Base-by-base conservation (phyloP, 2,797 vertebrate genomes). In the Semotilus atromaculatus region DNA sequence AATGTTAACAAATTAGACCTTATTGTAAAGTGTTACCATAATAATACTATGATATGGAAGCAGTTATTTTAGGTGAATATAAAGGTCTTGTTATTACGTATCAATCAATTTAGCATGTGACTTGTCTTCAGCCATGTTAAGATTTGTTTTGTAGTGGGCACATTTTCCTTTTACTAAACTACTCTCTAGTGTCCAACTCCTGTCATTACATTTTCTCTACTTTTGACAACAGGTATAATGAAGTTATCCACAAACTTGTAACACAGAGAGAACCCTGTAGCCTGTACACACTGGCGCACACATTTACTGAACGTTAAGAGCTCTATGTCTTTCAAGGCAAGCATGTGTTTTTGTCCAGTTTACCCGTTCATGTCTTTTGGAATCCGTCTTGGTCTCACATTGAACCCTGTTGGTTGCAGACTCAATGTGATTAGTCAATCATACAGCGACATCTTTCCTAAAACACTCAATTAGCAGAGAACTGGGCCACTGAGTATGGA, bases 81-180 rank as follows among this genome's bases (percentile, higher is more conserved):
- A 43, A 78, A 60, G 9, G 4, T 60, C 34, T 75, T 73, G 7
- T 7, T 18, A n/a, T n/a, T n/a, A n/a, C n/a, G n/a, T n/a, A 60
- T 43, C 36, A 29, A 62, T 77, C 51, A n/a, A 16, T 76, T 18
- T 62, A 29, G 60, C 16, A 18, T 29, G 1, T 60, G 21, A 40
- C 31, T 58, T 11, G 4, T n/a, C 23, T 60, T 60, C 3, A 74
- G 70, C 43, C 26, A 10, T 53, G 48, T 77, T 43, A 1, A 60
- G 18, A 62, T 10, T 26, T 45, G 40, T 13, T 45, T 70, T 43
- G 74, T 13, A 9, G 2, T 40, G 2, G 16, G 0, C 8, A 62
- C 74, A 77, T 60, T 62, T n/a, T 72, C 8, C 40, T 48, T 68
- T 82, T 74, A 82, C 81, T 48, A 64, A 82, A 76, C 45, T n/a